Conservation (phyloP, 1,140 invertebrate genomes). For the Drosophila bipectinata region DNA sequence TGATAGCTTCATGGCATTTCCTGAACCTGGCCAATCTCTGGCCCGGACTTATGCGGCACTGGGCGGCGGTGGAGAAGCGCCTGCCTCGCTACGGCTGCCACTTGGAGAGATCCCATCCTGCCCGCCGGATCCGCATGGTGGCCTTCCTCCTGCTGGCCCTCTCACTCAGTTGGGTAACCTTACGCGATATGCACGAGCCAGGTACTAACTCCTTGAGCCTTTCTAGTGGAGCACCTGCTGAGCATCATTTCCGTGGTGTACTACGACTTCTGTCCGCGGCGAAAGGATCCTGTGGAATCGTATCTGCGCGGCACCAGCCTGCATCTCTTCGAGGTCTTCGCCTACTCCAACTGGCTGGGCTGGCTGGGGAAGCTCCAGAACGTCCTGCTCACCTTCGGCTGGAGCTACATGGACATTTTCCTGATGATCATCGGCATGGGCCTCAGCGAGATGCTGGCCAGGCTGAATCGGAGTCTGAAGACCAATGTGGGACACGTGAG, state of each 20-base stretch:
- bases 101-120: conserved; percentile 38
- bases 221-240: conserved; percentile 75
- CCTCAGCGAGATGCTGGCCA: conserved; percentile 51
- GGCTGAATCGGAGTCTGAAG: conserved; percentile 39
- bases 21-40: conserved; percentile 61
- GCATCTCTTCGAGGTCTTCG: conserved; percentile 68
- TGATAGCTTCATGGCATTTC: conserved; percentile 54
- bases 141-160: conserved; percentile 54
- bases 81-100: conserved; percentile 43
- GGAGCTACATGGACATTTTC: conserved; percentile 79
- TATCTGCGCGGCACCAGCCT: conserved; percentile 42
- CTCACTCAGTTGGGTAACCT: conserved; percentile 62
- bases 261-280: conserved; percentile 61
- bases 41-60: conserved; percentile 69
- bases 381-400: conserved; percentile 72
- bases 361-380: conserved; percentile 70
- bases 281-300: conserved; percentile 66
- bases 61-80: conserved; percentile 61
- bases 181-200: neutral
- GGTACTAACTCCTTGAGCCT: neutral
- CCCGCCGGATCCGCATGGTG: conserved; percentile 43
- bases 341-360: conserved; percentile 66
- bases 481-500: conserved; percentile 26
- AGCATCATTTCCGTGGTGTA: conserved; percentile 73
- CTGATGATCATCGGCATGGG: conserved; percentile 74